A percentile compares a stretch with the other conserved stretches of the same genome.
Evolutionary conservation across 2,888 invertebrate species (phyloP).

Genomic region (Amblyjoppa proteus): DNA sequence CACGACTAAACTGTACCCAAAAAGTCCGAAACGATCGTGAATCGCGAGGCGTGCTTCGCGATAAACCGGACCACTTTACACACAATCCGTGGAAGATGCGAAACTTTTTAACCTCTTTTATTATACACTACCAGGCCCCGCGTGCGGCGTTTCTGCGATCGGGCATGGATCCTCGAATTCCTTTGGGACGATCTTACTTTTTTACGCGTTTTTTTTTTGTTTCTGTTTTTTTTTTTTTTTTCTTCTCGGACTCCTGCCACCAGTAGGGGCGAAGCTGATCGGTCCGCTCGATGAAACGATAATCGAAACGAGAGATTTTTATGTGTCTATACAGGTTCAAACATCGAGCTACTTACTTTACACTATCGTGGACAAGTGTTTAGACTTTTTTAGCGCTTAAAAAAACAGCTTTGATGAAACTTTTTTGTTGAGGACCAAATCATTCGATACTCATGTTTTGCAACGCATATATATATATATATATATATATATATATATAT

Average conservation of each 20-base stretch:
- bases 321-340: not conserved
- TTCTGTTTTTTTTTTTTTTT: slow-evolving; percentile 10
- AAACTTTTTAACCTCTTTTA: slow-evolving; percentile 50
- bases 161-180: slow-evolving; percentile 52
- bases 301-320: slow-evolving; percentile 8
- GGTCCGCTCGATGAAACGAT: not conserved
- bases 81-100: slow-evolving; percentile 33
- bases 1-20: slow-evolving; percentile 13
- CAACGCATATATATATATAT: too few relatives aligned
- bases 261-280: not conserved
- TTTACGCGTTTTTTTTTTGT: not conserved
- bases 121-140: slow-evolving; percentile 1
- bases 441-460: too few relatives aligned
- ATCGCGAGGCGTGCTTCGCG: slow-evolving; percentile 13
- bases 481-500: too few relatives aligned
- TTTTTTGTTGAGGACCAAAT: too few relatives aligned
- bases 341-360: not conserved
- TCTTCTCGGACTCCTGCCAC: not conserved
- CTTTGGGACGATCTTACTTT: slow-evolving; percentile 12
- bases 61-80: slow-evolving; percentile 44
- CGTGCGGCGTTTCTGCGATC: slow-evolving; percentile 42
- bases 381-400: not conserved
- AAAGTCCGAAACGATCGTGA: slow-evolving; percentile 20
- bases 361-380: not conserved
- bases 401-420: not conserved